Evolutionary conservation across 2,113 vertebrate species (phyloP), one percentile per base, ranked within the genome.

Genomic region (Heterocephalus glaber): DNA sequence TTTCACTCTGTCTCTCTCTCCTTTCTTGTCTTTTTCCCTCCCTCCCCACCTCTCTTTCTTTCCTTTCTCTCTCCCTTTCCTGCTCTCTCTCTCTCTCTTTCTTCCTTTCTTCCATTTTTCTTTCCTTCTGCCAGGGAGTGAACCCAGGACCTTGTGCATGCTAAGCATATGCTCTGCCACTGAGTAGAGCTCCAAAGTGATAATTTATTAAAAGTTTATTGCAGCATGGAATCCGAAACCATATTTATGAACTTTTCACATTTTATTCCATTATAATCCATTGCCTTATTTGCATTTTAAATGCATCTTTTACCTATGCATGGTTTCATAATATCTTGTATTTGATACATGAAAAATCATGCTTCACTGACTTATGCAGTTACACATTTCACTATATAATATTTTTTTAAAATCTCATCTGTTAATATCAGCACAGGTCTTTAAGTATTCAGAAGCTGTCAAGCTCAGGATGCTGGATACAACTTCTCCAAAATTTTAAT

Each of bases 401-500:
- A 88, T 72, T 61, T 89, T 30, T 3, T 0, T 22, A 52, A 91
- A 89, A 66, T 54, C 38, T 63, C 13, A 79, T 89, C 87, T 91
- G 63, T 89, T 96, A 86, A 83, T 92, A 89, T 95, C 41, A 86
- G 47, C 20, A 66, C 38, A 89, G 89, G 41, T 77, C 30, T 82
- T 68, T 56, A 86, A 95, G 76, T 58, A 80, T 93, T 93, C 28
- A 68, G 84, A 89, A 92, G 72, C 63, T 95, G 87, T 93, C 90
- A 95, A 77, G 66, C 61, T 83, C 7, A 28, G 72, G 76, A 54
- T 87, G 28, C 35, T 61, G 2, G 60, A 66, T n/a, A 89, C 13
- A 60, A 83, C 44, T 96, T 95, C 91, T 92, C 79, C 72, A 91
- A 89, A 95, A 86, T 92, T 95, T 49, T 72, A 82, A 95, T 95